Conservation (phyloP, 2,888 invertebrate genomes). For the Beris morrisii region DNA sequence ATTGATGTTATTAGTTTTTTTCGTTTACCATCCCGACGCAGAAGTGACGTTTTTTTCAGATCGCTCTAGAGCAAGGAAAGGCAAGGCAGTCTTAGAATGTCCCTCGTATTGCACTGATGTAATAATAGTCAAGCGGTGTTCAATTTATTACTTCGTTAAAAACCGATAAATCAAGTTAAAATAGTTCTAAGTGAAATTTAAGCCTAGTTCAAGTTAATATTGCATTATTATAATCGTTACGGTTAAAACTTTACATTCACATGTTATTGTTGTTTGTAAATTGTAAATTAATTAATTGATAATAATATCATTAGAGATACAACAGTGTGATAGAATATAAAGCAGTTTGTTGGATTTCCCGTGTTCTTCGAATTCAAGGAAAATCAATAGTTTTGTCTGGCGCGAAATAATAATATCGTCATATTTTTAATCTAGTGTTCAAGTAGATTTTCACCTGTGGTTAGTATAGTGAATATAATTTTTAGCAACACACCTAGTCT, state of each 20-base stretch:
- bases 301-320: not conserved
- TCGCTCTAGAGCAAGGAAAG: constrained; percentile 2
- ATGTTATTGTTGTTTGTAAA: constrained; percentile 3
- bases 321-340: not conserved
- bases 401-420: no score
- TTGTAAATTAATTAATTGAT: not conserved
- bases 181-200: not conserved
- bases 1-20: not conserved
- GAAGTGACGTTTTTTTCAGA: constrained; percentile 21
- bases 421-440: no score
- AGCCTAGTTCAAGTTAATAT: no score
- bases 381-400: constrained; percentile 18
- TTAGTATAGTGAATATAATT: constrained; percentile 1
- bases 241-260: not conserved
- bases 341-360: not conserved
- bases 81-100: constrained; percentile 13
- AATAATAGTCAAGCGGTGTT: constrained; percentile 1
- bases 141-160: not conserved
- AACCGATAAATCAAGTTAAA: not conserved
- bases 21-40: constrained; percentile 10
- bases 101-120: constrained; percentile 20
- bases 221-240: no score
- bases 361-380: not conserved
- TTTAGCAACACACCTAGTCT: no score
- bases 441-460: constrained; percentile 8